phyloP scores from a whole-genome alignment of 2,113 vertebrate genomes.

The Solea senegalensis region DNA sequence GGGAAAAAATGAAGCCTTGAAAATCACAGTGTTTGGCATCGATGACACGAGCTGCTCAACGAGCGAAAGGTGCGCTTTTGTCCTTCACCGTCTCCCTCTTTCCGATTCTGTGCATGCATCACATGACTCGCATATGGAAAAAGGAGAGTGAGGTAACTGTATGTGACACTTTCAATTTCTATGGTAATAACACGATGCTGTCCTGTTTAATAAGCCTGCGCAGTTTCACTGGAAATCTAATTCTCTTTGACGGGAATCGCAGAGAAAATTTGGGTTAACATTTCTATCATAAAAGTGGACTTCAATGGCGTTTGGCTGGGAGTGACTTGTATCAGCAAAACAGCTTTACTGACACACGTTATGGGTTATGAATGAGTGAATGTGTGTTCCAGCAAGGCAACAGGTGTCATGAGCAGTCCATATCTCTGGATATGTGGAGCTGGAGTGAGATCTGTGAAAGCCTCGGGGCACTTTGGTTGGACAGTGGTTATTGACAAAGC shows the following conservation, averaged over 20 bases:
- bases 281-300: slow-evolving; percentile 23
- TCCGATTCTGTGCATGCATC: slow-evolving; percentile 30
- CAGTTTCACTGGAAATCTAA: slow-evolving; percentile 39
- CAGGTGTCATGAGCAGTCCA: slow-evolving; percentile 37
- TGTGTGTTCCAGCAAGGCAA: slow-evolving; percentile 21
- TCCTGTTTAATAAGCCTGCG: slow-evolving; percentile 15
- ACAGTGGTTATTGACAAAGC: slow-evolving; percentile 70
- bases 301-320: slow-evolving; percentile 25
- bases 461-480: slow-evolving; percentile 39
- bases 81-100: slow-evolving; percentile 22
- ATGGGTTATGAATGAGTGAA: background rate
- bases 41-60: slow-evolving; percentile 11
- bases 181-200: slow-evolving; percentile 56
- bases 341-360: background rate
- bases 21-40: slow-evolving; percentile 17
- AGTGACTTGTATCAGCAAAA: slow-evolving; percentile 46
- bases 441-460: slow-evolving; percentile 24
- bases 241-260: slow-evolving; percentile 36
- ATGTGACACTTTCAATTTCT: slow-evolving; percentile 48
- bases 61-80: slow-evolving; percentile 13
- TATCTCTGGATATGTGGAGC: slow-evolving; percentile 53
- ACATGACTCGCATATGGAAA: slow-evolving; percentile 15
- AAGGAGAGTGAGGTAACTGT: slow-evolving; percentile 20
- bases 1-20: background rate
- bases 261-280: slow-evolving; percentile 45